Evolutionary conservation across 2,797 vertebrate species (phyloP), one percentile per base, ranked within the genome.

Genomic region (Prionace glauca): DNA sequence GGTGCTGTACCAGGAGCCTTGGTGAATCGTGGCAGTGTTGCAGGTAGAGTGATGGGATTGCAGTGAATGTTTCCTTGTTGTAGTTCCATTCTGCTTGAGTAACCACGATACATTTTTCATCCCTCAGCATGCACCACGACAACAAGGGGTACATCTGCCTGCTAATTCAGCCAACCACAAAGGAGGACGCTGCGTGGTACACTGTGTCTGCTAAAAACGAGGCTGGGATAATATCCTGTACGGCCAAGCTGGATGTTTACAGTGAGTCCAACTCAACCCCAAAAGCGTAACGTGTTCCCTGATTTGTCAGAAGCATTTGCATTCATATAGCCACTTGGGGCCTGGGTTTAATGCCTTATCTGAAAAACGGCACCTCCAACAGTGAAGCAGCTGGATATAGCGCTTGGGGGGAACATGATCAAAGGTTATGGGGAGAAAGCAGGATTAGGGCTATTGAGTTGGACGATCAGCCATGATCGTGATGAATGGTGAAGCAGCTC

Each of bases 121-220:
- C 77, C 22, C 45, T 96, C 97, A 99, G 99, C 98, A 99, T 99
- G 99, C 99, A 99, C 97, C 99, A 99, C 98, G 99, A 99, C 97
- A 99, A 98, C 97, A 98, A 98, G 0, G 99, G 99, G 96, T 99
- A 99, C 97, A 97, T 99, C 96, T 99, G 99, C 97, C 99, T 99
- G 98, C 99, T 99, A 96, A 99, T 99, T 97, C 99, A 99, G 97
- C 99, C 99, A 29, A 98, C 99, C 96, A 97, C 98, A 95, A 99
- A 99, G 96, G 99, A 99, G 95, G 99, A 99, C 0, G 99, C 99
- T 0, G 99, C 99, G 65, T 99, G 99, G 99, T 99, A 99, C 96
- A 99, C 99, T 0, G 99, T 99, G 95, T 99, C 99, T 0, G 99
- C 99, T 96, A 99, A 99, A 98, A 99, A 99, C 0, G 99, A 99